Conservation (phyloP, 1,140 invertebrate genomes). For the Sitodiplosis mosellana region DNA sequence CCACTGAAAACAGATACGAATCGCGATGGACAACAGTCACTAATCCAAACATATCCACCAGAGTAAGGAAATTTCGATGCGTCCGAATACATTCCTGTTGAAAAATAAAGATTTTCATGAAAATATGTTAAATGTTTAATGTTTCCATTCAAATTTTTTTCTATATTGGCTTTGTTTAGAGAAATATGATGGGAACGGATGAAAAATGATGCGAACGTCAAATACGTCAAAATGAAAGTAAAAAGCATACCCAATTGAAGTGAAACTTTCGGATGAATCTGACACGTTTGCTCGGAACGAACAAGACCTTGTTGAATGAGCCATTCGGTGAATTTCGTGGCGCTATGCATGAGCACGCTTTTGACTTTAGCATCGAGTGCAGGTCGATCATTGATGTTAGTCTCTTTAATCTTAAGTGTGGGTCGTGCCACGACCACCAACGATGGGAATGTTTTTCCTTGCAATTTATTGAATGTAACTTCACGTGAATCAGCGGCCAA, state of each 20-base stretch:
- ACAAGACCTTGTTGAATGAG: slow-evolving; percentile 67
- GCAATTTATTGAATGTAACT: slow-evolving; percentile 55
- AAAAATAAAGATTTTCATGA: background rate
- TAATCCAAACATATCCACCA: slow-evolving; percentile 78
- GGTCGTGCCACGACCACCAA: slow-evolving; percentile 62
- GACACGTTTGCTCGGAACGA: slow-evolving; percentile 55
- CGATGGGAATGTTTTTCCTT: slow-evolving; percentile 68
- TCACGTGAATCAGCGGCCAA: slow-evolving; percentile 44
- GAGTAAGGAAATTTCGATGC: slow-evolving; percentile 65
- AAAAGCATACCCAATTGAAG: slow-evolving; percentile 43
- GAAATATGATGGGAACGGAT: too few species aligned
- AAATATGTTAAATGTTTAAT: slow-evolving; percentile 3
- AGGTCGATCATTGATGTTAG: slow-evolving; percentile 30
- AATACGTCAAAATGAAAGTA: background rate
- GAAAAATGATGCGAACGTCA: background rate
- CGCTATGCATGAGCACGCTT: slow-evolving; percentile 51
- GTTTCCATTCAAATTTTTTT: too few species aligned
- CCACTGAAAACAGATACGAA: slow-evolving; percentile 72
- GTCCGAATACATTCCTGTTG: slow-evolving; percentile 57
- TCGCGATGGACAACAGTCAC: slow-evolving; percentile 59
- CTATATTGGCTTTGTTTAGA: too few species aligned
- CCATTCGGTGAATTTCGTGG: slow-evolving; percentile 74
- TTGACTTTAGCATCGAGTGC: slow-evolving; percentile 56
- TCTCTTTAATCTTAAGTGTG: slow-evolving; percentile 47
- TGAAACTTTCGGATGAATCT: slow-evolving; percentile 39